phyloP scores from a whole-genome alignment of 2,888 invertebrate species.

The Amiota mariae region DNA sequence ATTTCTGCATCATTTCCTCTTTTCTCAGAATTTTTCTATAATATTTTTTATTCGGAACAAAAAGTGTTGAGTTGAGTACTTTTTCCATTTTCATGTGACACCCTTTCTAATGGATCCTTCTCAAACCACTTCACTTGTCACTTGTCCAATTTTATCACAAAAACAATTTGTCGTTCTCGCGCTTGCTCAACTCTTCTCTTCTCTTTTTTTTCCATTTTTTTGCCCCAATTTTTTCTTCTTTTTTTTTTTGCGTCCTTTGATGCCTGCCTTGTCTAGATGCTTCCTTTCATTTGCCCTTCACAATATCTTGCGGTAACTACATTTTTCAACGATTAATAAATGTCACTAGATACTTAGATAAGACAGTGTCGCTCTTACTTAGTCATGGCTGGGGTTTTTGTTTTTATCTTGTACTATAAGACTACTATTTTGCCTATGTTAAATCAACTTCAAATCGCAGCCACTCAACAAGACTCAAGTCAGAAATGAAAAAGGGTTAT shows the following conservation, averaged over 20 bases:
- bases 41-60: too few species aligned
- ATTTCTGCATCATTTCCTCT: neutral
- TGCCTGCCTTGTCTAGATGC: too few species aligned
- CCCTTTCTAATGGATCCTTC: conserved; percentile 45
- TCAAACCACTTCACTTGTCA: conserved; percentile 51
- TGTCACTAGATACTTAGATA: conserved; percentile 37
- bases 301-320: conserved; percentile 45
- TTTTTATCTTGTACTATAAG: too few species aligned
- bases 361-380: neutral
- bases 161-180: conserved; percentile 62
- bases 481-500: conserved; percentile 56
- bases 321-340: conserved; percentile 65
- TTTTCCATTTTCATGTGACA: conserved; percentile 36
- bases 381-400: too few species aligned
- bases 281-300: too few species aligned
- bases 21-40: too few species aligned
- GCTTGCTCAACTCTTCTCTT: conserved; percentile 37
- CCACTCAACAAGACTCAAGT: conserved; percentile 29
- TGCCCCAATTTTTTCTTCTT: conserved; percentile 52
- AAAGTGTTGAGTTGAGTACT: too few species aligned
- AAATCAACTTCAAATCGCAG: too few species aligned
- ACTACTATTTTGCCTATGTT: too few species aligned
- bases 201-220: conserved; percentile 37
- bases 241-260: conserved; percentile 26
- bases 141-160: conserved; percentile 63